Evolutionary conservation across 2,797 vertebrate species (phyloP).

Genomic region (Gymnodraco acuticeps): DNA sequence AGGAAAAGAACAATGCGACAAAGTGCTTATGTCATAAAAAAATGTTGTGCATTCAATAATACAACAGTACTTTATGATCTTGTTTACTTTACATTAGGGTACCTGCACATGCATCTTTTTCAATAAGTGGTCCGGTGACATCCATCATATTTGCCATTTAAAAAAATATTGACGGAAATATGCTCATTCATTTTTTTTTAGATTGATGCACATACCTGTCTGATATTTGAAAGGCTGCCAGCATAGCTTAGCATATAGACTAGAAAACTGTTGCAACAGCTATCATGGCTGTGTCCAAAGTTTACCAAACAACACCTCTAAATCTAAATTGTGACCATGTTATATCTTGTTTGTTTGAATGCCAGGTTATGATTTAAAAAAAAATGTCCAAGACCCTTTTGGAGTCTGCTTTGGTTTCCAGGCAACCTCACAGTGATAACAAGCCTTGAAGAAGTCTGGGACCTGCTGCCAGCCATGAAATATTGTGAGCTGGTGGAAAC

Average conservation of each 20-base stretch:
- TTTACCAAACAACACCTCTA: not conserved
- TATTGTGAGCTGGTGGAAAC: too few species aligned
- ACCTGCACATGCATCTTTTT: slow-evolving; percentile 4
- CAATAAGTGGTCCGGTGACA: not conserved
- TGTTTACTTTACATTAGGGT: not conserved
- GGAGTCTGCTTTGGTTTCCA: not conserved
- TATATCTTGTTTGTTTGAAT: not conserved
- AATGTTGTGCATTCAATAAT: slow-evolving; percentile 16
- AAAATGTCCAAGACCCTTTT: too few species aligned
- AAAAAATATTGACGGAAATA: not conserved
- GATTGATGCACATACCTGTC: not conserved
- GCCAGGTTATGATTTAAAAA: too few species aligned
- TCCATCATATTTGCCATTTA: slow-evolving; percentile 2
- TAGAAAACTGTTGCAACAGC: not conserved
- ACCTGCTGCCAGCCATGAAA: not conserved
- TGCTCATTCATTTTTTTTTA: not conserved
- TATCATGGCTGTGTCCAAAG: not conserved
- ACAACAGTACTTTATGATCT: not conserved
- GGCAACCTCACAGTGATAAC: not conserved
- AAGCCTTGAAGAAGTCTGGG: not conserved
- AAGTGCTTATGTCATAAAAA: slow-evolving; percentile 33
- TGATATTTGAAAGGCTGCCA: not conserved
- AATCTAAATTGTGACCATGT: not conserved
- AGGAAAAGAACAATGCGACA: slow-evolving; percentile 46
- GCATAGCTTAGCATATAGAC: not conserved